Conservation (phyloP, 2,888 invertebrate species). For the Apotomis betuletana region DNA sequence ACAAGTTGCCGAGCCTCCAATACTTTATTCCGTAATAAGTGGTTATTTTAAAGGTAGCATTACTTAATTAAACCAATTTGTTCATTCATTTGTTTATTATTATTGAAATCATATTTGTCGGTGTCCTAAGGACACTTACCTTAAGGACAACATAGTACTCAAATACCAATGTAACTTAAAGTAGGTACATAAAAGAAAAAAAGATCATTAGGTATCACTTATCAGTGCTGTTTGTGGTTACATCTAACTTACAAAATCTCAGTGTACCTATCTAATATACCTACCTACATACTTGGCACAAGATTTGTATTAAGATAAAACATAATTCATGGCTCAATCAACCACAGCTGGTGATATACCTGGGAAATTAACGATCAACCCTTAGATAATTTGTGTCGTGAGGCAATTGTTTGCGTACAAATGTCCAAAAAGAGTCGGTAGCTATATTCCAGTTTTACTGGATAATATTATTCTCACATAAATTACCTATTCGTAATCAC, state of each 20-base stretch:
- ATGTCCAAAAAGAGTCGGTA: conserved; percentile 20
- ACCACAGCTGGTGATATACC: neutral
- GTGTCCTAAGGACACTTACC: neutral
- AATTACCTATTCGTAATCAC: conserved; percentile 39
- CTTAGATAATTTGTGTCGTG: neutral
- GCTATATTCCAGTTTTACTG: conserved; percentile 21
- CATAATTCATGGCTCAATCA: conserved; percentile 11
- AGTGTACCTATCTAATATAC: conserved; percentile 3
- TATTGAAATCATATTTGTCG: conserved; percentile 10
- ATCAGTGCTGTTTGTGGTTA: conserved; percentile 13
- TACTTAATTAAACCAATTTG: conserved; percentile 1
- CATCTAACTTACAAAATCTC: conserved; percentile 16
- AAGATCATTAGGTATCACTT: conserved; percentile 7
- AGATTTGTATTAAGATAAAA: conserved; percentile 4
- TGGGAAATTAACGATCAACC: neutral
- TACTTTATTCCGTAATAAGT: neutral
- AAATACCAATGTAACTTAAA: neutral
- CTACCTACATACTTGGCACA: conserved; percentile 15
- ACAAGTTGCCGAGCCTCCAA: too few relatives aligned
- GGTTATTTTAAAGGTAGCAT: neutral
- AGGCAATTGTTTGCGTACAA: conserved; percentile 16
- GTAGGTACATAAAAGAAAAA: neutral
- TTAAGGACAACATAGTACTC: neutral
- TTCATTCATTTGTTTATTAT: neutral
- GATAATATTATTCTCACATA: conserved; percentile 11